Base-by-base conservation (phyloP, 2,797 vertebrate genomes). In the Alosa sapidissima region DNA sequence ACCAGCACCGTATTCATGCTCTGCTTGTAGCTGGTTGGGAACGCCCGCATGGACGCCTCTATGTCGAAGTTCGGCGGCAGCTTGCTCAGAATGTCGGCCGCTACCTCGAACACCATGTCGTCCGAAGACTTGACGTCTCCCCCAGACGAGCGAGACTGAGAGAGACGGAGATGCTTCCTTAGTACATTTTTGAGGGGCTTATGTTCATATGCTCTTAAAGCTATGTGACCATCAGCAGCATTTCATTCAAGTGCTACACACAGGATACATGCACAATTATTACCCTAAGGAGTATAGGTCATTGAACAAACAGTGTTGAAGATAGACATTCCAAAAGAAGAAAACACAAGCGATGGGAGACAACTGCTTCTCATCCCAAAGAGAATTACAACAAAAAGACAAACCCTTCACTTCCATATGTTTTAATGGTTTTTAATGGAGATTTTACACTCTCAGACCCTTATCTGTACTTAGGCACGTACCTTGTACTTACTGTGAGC, bases 1-100 rank as follows among this genome's bases (percentile, higher is more conserved):
- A 96, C 96, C 83, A 97, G 95, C 28, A 97, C 97, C 0, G 97
- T 98, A 91, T 98, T 98, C 97, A 98, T 97, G 93, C 97, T 98
- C 91, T 97, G 96, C 3, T 91, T 93, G 86, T 98, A 98, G 82
- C 94, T 94, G 54, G 96, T 98, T 21, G 97, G 97, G 45, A 95
- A 98, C 87, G 89, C 94, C 87, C 94, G 94, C 96, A 96, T 96
- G 0, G 93, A 94, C 4, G 94, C 92, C 90, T 97, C 96, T 1
- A 93, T 91, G 82, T 97, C 95, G 19, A 97, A 98, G 92, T 97
- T 90, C 47, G 86, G 36, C 1, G 97, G 97, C 84, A 97, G 95
- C 88, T 97, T 97, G 86, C 94, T 94, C 86, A 97, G 93, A 89
- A 98, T 91, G 91, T 98, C 97, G 5, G 94, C 93, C 45, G 97